These are phyloP conservation scores for Athene cunicularia DNA, from an alignment of 2,113 vertebrate species.

Conservation along the genomic window DNA sequence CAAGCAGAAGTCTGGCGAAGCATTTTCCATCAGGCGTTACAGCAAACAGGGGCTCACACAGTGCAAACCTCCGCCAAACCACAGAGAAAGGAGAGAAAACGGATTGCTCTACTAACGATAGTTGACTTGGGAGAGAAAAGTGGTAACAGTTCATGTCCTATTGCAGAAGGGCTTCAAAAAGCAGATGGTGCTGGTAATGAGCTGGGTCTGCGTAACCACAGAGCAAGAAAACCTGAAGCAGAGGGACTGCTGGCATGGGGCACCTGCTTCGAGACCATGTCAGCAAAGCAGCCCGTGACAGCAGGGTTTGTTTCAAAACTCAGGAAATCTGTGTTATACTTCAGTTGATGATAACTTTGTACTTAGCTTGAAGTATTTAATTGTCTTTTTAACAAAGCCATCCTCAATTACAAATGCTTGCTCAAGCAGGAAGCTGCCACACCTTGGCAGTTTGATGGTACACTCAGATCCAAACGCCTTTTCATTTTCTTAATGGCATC, in stretches of 20 bases:
- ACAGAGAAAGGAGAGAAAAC: not conserved
- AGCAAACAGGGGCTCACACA: not conserved
- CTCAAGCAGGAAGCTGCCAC: constrained; percentile 6
- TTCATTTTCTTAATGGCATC: not conserved
- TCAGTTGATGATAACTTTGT: not conserved
- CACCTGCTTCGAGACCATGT: not conserved
- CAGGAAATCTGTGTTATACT: not conserved
- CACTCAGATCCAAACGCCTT: not conserved
- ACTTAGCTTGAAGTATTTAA: not conserved
- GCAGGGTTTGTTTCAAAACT: not conserved
- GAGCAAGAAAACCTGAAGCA: not conserved
- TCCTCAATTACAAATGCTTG: not conserved
- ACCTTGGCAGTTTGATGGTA: not conserved
- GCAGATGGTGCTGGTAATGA: not conserved
- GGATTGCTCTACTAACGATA: not conserved
- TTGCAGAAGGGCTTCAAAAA: not conserved
- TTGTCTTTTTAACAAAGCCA: not conserved
- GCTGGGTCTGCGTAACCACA: not conserved
- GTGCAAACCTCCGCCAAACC: not conserved
- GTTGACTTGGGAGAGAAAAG: not conserved
- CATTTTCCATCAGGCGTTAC: not conserved
- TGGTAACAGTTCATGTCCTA: not conserved
- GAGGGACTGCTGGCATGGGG: not conserved
- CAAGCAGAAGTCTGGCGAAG: not conserved
- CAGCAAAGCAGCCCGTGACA: not conserved